These are phyloP conservation scores for Tapirus terrestris DNA, from an alignment of 2,113 vertebrate genomes.

Conservation along the genomic window DNA sequence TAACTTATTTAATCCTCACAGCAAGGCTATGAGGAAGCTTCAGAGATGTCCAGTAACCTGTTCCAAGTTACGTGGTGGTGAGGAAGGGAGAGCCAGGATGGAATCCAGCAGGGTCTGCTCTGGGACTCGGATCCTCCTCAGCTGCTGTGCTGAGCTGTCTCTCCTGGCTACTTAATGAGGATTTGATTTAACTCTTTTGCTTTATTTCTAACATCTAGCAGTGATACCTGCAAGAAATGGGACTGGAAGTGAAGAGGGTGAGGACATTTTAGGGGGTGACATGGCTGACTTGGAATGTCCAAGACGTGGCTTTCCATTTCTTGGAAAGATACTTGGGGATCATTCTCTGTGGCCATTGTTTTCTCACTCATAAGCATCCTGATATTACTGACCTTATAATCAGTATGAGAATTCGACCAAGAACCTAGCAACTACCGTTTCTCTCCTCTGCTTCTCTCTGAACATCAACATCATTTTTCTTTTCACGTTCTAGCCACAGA, in stretches of 20 bases:
- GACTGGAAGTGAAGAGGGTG: not conserved
- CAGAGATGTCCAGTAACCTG: not conserved
- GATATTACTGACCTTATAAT: not conserved
- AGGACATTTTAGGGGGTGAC: not conserved
- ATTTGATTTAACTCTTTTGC: not conserved
- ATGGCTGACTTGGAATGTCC: not conserved
- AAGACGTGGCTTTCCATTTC: too few relatives aligned
- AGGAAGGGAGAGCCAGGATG: not conserved
- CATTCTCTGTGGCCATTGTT: not conserved
- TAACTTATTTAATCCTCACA: not conserved
- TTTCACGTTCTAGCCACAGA: not conserved
- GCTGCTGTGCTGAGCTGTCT: not conserved
- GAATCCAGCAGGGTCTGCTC: not conserved
- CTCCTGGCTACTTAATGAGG: not conserved
- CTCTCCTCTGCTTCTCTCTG: not conserved
- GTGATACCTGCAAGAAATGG: not conserved
- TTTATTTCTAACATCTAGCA: not conserved
- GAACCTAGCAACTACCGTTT: not conserved
- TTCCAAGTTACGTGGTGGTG: not conserved
- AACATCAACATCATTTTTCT: not conserved
- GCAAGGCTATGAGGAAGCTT: not conserved
- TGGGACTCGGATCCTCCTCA: not conserved
- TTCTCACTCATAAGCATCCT: not conserved
- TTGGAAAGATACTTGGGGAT: not conserved
- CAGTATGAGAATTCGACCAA: not conserved